Evolutionary conservation across 1,140 invertebrate genomes (phyloP).

Genomic region (Artemia franciscana): DNA sequence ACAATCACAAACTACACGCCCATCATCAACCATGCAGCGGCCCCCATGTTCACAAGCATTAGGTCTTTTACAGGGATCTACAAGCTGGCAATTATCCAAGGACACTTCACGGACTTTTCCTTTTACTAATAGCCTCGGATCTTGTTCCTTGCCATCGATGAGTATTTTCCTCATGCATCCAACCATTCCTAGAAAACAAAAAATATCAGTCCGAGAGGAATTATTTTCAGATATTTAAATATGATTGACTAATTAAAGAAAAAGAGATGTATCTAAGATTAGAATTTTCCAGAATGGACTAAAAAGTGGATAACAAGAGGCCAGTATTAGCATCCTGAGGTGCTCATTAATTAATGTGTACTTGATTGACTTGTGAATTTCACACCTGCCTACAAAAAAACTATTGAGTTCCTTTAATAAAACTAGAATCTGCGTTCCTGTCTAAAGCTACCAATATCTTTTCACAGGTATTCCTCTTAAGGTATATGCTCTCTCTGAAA

Average conservation of each 20-base stretch:
- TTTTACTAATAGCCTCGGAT: constrained; percentile 52
- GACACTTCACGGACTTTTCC: constrained; percentile 61
- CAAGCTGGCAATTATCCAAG: constrained; percentile 68
- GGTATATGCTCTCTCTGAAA: too few species aligned
- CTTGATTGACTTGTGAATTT: too few species aligned
- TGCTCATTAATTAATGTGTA: too few species aligned
- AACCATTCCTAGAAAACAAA: constrained; percentile 35
- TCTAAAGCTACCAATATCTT: too few species aligned
- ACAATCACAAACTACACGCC: constrained; percentile 65
- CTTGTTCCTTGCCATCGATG: constrained; percentile 46
- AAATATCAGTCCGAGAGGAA: constrained; percentile 1
- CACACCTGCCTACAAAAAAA: too few species aligned
- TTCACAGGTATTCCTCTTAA: too few species aligned
- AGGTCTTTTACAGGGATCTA: constrained; percentile 63
- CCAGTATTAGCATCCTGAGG: too few species aligned
- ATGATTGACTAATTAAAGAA: not conserved
- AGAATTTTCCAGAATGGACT: too few species aligned
- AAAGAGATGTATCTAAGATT: not conserved
- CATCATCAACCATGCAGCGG: constrained; percentile 64
- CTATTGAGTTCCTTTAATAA: too few species aligned
- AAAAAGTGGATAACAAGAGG: too few species aligned
- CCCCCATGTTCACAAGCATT: constrained; percentile 78
- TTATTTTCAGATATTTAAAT: constrained; percentile 23
- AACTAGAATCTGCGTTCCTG: too few species aligned
- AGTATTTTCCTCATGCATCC: constrained; percentile 70